phyloP scores from a whole-genome alignment of 2,797 vertebrate species.

The Alcedo quadribrachys region DNA sequence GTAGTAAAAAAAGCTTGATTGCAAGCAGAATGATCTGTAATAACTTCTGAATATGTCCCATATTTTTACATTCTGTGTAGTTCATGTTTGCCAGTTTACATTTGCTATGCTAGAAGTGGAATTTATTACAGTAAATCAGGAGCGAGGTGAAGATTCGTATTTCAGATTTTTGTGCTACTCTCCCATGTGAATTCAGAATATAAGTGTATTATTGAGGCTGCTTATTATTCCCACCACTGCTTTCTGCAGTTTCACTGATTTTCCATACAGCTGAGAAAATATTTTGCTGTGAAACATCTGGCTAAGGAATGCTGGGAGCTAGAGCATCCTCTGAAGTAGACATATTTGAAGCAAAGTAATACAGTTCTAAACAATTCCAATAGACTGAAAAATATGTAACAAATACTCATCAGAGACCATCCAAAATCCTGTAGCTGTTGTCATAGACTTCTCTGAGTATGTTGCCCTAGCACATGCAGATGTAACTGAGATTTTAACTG shows the following conservation, averaged over 20 bases:
- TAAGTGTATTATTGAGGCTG: conserved; percentile 65
- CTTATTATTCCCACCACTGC: conserved; percentile 75
- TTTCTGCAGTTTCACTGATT: conserved; percentile 75
- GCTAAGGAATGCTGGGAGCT: conserved; percentile 79
- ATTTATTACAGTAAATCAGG: conserved; percentile 76
- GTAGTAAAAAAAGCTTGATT: conserved; percentile 44
- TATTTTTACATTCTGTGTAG: conserved; percentile 35
- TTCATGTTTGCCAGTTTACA: conserved; percentile 51
- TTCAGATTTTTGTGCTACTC: conserved; percentile 73
- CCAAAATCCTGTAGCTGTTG: not conserved
- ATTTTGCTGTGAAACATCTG: conserved; percentile 87
- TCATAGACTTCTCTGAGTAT: not conserved
- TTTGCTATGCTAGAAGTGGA: conserved; percentile 60
- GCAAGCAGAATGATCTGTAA: conserved; percentile 55
- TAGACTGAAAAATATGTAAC: not conserved
- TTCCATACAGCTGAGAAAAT: conserved; percentile 87
- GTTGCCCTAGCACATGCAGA: not conserved
- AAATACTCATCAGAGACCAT: not conserved
- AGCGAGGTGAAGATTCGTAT: conserved; percentile 55
- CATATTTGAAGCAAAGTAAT: conserved; percentile 27
- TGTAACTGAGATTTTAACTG: not conserved
- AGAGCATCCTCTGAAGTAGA: conserved; percentile 74
- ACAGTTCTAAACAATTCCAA: not conserved
- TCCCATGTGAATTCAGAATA: conserved; percentile 70
- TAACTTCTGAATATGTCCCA: conserved; percentile 70